Evolutionary conservation across 2,113 vertebrate species (phyloP), one percentile per base, ranked within the genome.

Genomic region (Peromyscus maniculatus): DNA sequence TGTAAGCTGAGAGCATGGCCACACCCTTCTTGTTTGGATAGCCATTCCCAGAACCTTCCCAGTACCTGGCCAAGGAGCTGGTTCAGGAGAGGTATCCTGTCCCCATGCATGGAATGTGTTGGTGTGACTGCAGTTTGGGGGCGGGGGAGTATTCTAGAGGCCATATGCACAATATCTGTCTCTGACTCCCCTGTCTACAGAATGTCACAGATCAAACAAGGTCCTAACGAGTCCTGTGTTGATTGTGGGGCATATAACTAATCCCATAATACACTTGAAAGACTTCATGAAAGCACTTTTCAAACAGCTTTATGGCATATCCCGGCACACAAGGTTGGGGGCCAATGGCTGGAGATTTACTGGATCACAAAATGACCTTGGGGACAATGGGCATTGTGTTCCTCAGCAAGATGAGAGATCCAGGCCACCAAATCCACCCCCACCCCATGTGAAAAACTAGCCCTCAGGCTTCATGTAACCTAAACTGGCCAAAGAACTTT

Each of bases 201-300:
- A 49, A 94, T 1, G 13, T 79, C 9, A 26, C 9, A 62, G 79
- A 72, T 57, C 55, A 31, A 83, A 39, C 3, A 12, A 24, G 33
- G n/a, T 75, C 77, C 94, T 64, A 26, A 52, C 0, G 43, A 93
- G 83, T 67, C 83, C 75, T 57, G 1, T 0, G 13, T 6, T 39
- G 84, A 88, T 17, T 19, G 71, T 3, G 46, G 75, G 12, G 6
- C 49, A 33, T 62, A 8, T 24, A 86, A 74, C 90, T 88, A 55
- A 72, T 39, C 87, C 96, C 57, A 1, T 55, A 21, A 69, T 67
- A n/a, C 8, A 49, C 94, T 36, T 11, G 57, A 55, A 67, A 74
- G 83, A 87, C 64, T 71, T 89, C 66, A 90, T 33, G 93, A 93
- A 97, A 91, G 87, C 77, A 59, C 69, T 79, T 86, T 91, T 10